phyloP scores from a whole-genome alignment of 2,113 vertebrate genomes.

The Zapus hudsonius region DNA sequence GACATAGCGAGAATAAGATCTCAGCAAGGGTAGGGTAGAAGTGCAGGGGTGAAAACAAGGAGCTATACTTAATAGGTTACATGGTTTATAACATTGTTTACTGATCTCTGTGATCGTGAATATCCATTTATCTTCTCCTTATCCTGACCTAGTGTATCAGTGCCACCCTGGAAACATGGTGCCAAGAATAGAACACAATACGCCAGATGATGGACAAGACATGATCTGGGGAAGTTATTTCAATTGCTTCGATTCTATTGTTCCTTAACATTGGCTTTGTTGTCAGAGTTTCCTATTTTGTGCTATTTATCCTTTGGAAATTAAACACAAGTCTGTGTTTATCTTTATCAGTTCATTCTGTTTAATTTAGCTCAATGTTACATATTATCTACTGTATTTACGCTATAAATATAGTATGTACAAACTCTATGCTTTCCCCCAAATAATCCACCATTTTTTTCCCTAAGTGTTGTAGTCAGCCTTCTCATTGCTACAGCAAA shows the following conservation, averaged over 20 bases:
- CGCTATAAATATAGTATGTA: not conserved
- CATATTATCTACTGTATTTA: not conserved
- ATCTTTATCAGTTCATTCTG: not conserved
- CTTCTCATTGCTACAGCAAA: too few relatives aligned
- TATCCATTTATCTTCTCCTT: slow-evolving; percentile 29
- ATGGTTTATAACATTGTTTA: slow-evolving; percentile 46
- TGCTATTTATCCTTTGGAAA: not conserved
- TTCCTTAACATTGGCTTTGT: not conserved
- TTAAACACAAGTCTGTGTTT: not conserved
- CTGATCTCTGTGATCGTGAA: not conserved
- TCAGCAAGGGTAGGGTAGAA: not conserved
- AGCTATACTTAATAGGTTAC: not conserved
- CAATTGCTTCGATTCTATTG: not conserved
- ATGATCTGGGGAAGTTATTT: not conserved
- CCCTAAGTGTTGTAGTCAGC: too few relatives aligned
- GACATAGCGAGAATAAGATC: not conserved
- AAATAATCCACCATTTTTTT: too few relatives aligned
- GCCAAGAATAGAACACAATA: slow-evolving; percentile 60
- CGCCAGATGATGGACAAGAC: not conserved
- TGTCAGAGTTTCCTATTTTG: slow-evolving; percentile 13
- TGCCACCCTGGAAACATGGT: not conserved
- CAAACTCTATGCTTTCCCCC: not conserved
- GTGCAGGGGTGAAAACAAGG: not conserved
- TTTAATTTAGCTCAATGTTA: not conserved
- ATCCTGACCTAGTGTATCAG: not conserved